phyloP scores from a whole-genome alignment of 1,140 invertebrate species.

The Pogonomyrmex californicus region DNA sequence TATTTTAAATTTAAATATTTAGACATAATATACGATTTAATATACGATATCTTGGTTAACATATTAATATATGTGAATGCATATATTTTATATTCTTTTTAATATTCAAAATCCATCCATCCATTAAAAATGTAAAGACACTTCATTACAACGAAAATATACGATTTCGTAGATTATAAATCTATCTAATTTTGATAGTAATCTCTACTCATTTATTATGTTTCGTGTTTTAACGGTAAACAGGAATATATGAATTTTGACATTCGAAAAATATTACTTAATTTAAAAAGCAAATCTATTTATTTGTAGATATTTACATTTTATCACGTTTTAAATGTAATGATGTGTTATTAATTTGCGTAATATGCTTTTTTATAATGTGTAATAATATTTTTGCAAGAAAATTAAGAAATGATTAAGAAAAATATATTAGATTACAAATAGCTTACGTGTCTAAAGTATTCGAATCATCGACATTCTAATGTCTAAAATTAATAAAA shows the following conservation, averaged over 20 bases:
- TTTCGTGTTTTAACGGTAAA: conserved; percentile 1
- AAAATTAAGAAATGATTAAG: conserved; percentile 7
- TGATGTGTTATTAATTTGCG: background rate
- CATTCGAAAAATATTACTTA: background rate
- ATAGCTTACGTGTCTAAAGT: background rate
- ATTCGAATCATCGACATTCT: background rate
- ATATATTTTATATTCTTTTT: conserved; percentile 4
- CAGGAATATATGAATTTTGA: background rate
- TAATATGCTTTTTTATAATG: background rate
- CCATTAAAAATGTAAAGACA: background rate
- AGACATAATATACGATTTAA: background rate
- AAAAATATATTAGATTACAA: conserved; percentile 3
- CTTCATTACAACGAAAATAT: conserved; percentile 67
- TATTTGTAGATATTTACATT: background rate
- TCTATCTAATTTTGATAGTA: conserved; percentile 57
- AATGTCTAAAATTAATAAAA: background rate
- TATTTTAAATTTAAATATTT: background rate
- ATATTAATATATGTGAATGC: background rate
- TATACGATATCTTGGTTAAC: background rate
- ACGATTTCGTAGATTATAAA: conserved; percentile 47
- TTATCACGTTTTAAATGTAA: background rate
- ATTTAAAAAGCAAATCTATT: conserved; percentile 15
- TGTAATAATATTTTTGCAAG: background rate
- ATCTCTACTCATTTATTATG: conserved; percentile 23
- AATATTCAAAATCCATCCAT: conserved; percentile 47